Evolutionary conservation across 23 tunicate species (phyloP).

Genomic region (Phallusia fumigata): DNA sequence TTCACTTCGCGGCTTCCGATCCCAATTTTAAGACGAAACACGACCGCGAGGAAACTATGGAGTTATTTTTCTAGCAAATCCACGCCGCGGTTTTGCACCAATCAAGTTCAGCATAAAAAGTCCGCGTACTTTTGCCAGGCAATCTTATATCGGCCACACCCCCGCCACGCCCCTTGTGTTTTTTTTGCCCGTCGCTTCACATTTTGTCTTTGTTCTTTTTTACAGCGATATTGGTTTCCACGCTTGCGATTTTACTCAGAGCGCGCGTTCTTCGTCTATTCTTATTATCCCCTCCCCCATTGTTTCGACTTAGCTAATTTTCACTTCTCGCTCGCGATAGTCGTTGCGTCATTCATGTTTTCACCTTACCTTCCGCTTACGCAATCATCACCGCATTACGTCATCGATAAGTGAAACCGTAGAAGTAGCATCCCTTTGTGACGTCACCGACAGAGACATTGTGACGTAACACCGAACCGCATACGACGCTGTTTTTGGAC

Average conservation of each 20-base stretch:
- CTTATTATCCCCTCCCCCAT: no score
- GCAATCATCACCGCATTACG: constrained; percentile 4
- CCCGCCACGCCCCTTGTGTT: not conserved
- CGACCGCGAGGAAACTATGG: not conserved
- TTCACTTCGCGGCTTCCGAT: no score
- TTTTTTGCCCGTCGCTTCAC: not conserved
- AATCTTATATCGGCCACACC: not conserved
- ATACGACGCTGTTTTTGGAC: no score
- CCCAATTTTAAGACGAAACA: not conserved
- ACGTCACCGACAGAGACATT: no score
- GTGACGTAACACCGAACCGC: no score
- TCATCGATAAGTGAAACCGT: not conserved
- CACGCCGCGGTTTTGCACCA: not conserved
- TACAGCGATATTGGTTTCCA: not conserved
- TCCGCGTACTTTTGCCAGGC: not conserved
- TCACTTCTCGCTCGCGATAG: no score
- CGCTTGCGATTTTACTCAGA: no score
- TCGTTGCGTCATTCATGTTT: not conserved
- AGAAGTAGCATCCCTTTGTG: not conserved
- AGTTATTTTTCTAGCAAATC: not conserved
- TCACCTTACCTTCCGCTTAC: not conserved
- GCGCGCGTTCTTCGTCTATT: no score
- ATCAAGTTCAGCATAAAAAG: not conserved
- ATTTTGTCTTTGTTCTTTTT: not conserved
- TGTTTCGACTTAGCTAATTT: no score